These are phyloP conservation scores for Pomacea canaliculata DNA, from an alignment of 2,888 invertebrate genomes.

Conservation along the genomic window DNA sequence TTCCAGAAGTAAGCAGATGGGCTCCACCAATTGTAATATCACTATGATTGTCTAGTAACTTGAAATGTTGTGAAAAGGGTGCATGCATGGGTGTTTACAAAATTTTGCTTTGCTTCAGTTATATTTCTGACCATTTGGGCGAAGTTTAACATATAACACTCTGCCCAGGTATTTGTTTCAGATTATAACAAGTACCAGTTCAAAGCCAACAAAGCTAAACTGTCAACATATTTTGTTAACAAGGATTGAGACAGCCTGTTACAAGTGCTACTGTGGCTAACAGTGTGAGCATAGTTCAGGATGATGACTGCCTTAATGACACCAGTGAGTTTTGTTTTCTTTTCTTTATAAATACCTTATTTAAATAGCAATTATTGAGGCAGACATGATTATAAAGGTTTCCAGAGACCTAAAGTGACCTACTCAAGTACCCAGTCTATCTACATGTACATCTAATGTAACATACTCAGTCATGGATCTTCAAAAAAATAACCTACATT, in stretches of 20 bases:
- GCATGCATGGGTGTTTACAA: too few relatives aligned
- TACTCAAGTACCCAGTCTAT: not conserved
- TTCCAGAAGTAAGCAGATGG: slow-evolving; percentile 25
- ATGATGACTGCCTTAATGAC: slow-evolving; percentile 37
- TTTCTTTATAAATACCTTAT: slow-evolving; percentile 28
- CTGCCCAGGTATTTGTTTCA: not conserved
- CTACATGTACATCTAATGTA: not conserved
- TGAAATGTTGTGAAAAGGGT: not conserved
- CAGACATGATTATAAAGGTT: slow-evolving; percentile 33
- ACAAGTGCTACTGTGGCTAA: slow-evolving; percentile 19
- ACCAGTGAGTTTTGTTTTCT: slow-evolving; percentile 29
- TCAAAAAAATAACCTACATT: slow-evolving; percentile 28
- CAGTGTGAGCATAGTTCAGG: slow-evolving; percentile 20
- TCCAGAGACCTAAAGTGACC: slow-evolving; percentile 9
- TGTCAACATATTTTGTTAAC: slow-evolving; percentile 23
- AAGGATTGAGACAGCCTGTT: slow-evolving; percentile 24
- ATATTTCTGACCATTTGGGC: too few relatives aligned
- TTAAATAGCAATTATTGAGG: slow-evolving; percentile 14
- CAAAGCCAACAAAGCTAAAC: not conserved
- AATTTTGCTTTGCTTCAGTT: too few relatives aligned
- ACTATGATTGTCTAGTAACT: not conserved
- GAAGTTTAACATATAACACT: not conserved
- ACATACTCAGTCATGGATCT: slow-evolving; percentile 29
- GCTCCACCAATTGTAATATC: not conserved
- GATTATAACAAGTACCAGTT: slow-evolving; percentile 27